A percentile compares a stretch with the other conserved stretches of the same genome.
Evolutionary conservation across 2,888 invertebrate species (phyloP).

Genomic region (Cabera pusaria): DNA sequence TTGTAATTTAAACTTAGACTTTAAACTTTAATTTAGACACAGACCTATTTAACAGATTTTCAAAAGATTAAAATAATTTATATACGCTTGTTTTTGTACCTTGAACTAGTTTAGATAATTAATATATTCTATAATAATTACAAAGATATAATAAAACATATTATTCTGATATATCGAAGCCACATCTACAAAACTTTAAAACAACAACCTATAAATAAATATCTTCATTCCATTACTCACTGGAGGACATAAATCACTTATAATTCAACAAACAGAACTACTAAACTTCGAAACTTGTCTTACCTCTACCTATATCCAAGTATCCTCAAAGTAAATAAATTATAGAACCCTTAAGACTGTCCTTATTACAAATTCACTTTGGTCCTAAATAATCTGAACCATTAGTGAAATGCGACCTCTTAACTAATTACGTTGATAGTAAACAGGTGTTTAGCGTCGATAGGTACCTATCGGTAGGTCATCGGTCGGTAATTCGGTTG

Average conservation of each 20-base stretch:
- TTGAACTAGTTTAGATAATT: no score
- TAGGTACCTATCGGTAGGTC: no score
- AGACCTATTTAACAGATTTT: no score
- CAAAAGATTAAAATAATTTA: no score
- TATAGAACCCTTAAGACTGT: slow-evolving; percentile 58
- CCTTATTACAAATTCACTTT: slow-evolving; percentile 74
- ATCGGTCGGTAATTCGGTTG: slow-evolving; percentile 58
- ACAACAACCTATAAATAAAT: slow-evolving; percentile 11
- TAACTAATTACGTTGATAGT: slow-evolving; percentile 65
- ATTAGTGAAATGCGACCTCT: slow-evolving; percentile 59
- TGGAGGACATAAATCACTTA: slow-evolving; percentile 25
- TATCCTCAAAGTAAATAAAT: slow-evolving; percentile 62
- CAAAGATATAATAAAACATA: no score
- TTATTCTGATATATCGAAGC: slow-evolving; percentile 1
- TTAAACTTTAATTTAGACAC: no score
- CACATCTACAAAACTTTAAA: no score
- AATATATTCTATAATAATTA: no score
- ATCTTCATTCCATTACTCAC: slow-evolving; percentile 18
- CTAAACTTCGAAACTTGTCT: slow-evolving; percentile 39
- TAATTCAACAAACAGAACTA: slow-evolving; percentile 34
- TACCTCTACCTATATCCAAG: slow-evolving; percentile 22
- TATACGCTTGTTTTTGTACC: no score
- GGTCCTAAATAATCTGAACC: slow-evolving; percentile 57
- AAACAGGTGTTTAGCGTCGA: slow-evolving; percentile 68
- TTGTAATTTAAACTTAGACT: no score